Percentiles rank a stretch among this genome's conserved stretches.
These are phyloP conservation scores for Emydocephalus ijimae DNA, from an alignment of 2,113 vertebrate genomes.

Conservation along the genomic window DNA sequence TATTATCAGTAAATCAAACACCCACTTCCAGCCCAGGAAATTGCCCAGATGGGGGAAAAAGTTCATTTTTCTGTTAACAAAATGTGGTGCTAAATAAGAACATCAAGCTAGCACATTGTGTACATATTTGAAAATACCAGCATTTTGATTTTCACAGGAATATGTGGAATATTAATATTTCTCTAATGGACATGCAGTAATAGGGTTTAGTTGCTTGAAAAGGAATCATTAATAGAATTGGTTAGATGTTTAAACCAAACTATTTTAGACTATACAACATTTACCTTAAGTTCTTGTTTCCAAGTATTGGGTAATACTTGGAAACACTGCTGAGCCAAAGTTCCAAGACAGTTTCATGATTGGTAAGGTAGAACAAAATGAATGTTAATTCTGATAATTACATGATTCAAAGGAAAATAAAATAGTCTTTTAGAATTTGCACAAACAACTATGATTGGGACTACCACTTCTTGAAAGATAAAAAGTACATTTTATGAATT, in stretches of 20 bases:
- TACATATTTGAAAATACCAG: background rate
- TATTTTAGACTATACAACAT: background rate
- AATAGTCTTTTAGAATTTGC: background rate
- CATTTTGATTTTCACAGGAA: background rate
- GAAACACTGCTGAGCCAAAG: background rate
- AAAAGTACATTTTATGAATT: background rate
- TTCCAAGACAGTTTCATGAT: background rate
- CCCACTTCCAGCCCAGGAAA: background rate
- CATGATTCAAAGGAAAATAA: background rate
- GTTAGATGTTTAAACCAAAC: background rate
- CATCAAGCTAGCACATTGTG: background rate
- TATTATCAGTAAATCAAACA: background rate
- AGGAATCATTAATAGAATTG: background rate
- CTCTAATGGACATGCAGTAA: background rate
- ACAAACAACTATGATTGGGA: background rate
- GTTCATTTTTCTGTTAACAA: background rate
- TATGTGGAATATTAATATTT: background rate
- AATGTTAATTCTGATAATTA: background rate
- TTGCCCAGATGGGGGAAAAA: background rate
- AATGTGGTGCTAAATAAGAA: background rate
- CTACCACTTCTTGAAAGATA: background rate
- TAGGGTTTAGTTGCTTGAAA: background rate
- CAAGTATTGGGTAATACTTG: background rate
- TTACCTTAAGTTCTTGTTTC: background rate
- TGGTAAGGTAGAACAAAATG: background rate